Conservation (phyloP, 2,888 invertebrate species). For the Teleogryllus oceanicus region DNA sequence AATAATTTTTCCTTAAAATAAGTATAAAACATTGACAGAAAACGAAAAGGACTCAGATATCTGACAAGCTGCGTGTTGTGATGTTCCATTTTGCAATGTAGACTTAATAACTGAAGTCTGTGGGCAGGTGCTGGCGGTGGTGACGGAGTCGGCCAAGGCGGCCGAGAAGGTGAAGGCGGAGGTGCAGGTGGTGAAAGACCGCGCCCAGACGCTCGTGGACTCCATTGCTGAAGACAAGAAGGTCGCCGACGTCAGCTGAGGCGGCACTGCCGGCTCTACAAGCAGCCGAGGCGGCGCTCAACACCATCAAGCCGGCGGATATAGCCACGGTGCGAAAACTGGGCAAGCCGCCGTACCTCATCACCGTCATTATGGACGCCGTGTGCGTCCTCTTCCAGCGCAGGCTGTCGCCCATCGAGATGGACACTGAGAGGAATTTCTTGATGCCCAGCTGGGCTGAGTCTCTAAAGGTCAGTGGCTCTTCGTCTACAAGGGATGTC, state of each 20-base stretch:
- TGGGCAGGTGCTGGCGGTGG: conserved; percentile 61
- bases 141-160: conserved; percentile 74
- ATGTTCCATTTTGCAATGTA: too few relatives aligned
- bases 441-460: conserved; percentile 79
- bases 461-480: conserved; percentile 65
- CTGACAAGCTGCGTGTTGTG: too few relatives aligned
- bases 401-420: conserved; percentile 64
- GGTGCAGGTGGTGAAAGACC: conserved; percentile 75
- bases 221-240: conserved; percentile 77
- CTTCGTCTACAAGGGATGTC: neutral
- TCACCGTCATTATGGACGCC: conserved; percentile 87
- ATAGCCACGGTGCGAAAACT: conserved; percentile 85
- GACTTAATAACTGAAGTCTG: too few relatives aligned
- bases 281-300: conserved; percentile 79
- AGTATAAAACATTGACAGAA: too few relatives aligned
- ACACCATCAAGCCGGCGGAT: conserved; percentile 86
- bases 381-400: conserved; percentile 77
- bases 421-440: conserved; percentile 70
- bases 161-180: conserved; percentile 79
- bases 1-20: too few relatives aligned
- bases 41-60: too few relatives aligned
- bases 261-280: conserved; percentile 83
- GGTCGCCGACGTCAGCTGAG: conserved; percentile 69
- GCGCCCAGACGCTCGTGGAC: conserved; percentile 73
- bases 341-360: conserved; percentile 84